A percentile compares a stretch with the other conserved stretches of the same genome.
phyloP scores from a whole-genome alignment of 2,113 vertebrate genomes.

The pig (Sus scrofa) region T2T-Sscrofa CM000824.6:209745001-209745500 shows the following conservation, averaged over 20 bases:
- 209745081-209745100: accelerated
- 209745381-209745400: not conserved
- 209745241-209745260: not conserved
- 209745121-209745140: too few species aligned
- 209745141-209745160: not conserved
- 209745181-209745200: not conserved
- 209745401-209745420: not conserved
- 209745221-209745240: not conserved
- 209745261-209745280: not conserved
- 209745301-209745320: not conserved
- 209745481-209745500: not conserved
- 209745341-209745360: not conserved
- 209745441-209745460: not conserved
- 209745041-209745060: accelerated
- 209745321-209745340: too few species aligned
- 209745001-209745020: too few species aligned
- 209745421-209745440: not conserved
- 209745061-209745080: accelerated
- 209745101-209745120: not conserved
- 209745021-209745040: not conserved
- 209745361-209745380: not conserved
- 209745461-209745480: not conserved
- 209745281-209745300: not conserved
- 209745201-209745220: not conserved
- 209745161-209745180: not conserved